A percentile compares a stretch with the other conserved stretches of the same genome.
These are phyloP conservation scores for Rhagonycha fulva DNA, from an alignment of 2,888 invertebrate species.

Conservation along the genomic window DNA sequence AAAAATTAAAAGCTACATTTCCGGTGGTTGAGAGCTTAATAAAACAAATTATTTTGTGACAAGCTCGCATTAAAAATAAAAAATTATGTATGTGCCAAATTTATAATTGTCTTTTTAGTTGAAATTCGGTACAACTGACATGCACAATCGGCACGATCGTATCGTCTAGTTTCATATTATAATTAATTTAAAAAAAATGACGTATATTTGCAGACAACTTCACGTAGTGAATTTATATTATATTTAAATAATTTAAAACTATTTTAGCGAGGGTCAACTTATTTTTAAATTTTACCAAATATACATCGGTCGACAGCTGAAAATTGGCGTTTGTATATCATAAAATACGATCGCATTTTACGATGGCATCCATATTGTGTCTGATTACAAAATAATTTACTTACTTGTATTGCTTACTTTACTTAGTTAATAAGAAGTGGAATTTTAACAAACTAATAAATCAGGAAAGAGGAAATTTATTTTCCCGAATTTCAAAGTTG, in stretches of 20 bases:
- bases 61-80: not conserved
- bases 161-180: not conserved
- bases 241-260: conserved; percentile 21
- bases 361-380: conserved; percentile 14
- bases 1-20: not conserved
- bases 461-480: not conserved
- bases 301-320: conserved; percentile 24
- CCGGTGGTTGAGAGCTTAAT: not conserved
- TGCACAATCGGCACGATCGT: not conserved
- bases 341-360: conserved; percentile 17
- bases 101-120: not conserved
- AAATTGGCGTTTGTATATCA: conserved; percentile 29
- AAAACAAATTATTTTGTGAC: not conserved
- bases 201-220: conserved; percentile 8
- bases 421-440: not conserved
- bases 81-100: not conserved
- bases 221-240: not conserved
- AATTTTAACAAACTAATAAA: not conserved
- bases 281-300: conserved; percentile 19
- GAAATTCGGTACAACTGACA: not conserved
- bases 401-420: not conserved
- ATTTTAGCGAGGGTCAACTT: conserved; percentile 13
- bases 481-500: not conserved
- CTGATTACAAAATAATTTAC: conserved; percentile 8
- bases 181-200: conserved; percentile 18